A percentile compares a stretch with the other conserved stretches of the same genome.
Conservation (phyloP, 2,797 vertebrate species). For the Tarsius wallacei region DNA sequence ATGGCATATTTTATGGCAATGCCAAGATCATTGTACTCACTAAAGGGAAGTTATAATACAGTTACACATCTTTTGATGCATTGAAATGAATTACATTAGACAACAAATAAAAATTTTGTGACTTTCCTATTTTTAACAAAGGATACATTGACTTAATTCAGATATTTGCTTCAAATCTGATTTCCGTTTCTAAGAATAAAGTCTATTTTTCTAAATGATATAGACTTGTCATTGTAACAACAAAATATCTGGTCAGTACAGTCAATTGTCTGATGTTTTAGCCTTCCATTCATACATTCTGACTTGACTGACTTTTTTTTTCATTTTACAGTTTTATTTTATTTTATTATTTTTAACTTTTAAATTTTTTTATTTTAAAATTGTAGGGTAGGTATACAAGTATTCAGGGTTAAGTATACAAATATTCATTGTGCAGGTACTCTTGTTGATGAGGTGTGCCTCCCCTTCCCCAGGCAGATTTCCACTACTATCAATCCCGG, state of each 20-base stretch:
- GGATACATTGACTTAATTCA: neutral
- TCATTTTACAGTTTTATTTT: no score
- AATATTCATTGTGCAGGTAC: no score
- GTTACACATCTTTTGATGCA: conserved; percentile 29
- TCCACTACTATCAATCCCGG: no score
- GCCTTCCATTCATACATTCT: neutral
- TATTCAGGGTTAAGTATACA: no score
- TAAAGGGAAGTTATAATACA: neutral
- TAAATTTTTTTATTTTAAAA: no score
- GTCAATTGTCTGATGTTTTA: neutral
- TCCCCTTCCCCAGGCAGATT: no score
- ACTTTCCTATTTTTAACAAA: neutral
- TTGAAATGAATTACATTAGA: conserved; percentile 39
- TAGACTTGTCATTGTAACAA: neutral
- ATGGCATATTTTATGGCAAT: conserved; percentile 56
- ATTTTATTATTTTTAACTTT: no score
- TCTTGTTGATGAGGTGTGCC: no score
- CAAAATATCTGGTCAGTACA: neutral
- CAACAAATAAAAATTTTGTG: neutral
- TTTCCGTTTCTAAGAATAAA: neutral
- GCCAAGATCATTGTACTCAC: neutral
- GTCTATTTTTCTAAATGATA: neutral
- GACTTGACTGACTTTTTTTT: neutral
- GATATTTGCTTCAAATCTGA: neutral
- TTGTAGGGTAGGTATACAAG: no score